Percentiles rank a stretch among this genome's conserved stretches.
These are phyloP conservation scores for Drosophila incognita DNA, from an alignment of 2,888 invertebrate genomes.

Conservation along the genomic window DNA sequence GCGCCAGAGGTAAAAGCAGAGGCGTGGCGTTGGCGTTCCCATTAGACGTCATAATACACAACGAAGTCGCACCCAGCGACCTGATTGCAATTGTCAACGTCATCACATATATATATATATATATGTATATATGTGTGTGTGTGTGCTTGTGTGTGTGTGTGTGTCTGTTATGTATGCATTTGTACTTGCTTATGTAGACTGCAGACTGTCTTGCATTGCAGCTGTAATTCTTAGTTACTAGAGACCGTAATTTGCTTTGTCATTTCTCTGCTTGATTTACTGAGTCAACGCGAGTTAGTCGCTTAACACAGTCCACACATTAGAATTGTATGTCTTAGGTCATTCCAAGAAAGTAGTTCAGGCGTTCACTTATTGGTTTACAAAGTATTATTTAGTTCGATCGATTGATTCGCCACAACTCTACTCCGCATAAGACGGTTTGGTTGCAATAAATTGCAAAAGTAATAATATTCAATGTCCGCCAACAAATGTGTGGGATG, in stretches of 20 bases:
- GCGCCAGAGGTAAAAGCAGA: conserved; percentile 1
- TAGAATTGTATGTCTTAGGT: background rate
- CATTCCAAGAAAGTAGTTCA: background rate
- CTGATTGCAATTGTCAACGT: conserved; percentile 1
- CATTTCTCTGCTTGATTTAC: background rate
- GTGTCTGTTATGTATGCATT: background rate
- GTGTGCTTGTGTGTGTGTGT: background rate
- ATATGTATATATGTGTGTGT: too few species aligned
- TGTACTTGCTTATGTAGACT: background rate
- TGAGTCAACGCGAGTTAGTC: background rate
- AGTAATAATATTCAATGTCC: conserved; percentile 22
- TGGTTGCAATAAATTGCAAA: background rate
- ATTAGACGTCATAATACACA: conserved; percentile 35
- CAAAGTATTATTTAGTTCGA: background rate
- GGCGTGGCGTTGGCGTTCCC: conserved; percentile 42
- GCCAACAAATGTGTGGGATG: background rate
- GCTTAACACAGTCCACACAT: background rate
- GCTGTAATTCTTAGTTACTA: background rate
- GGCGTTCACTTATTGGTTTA: background rate
- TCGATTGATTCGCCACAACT: background rate
- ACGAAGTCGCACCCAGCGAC: background rate
- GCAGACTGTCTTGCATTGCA: background rate
- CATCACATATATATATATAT: conserved; percentile 7
- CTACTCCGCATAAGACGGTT: background rate
- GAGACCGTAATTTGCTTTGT: background rate